Percentiles rank a stretch among this genome's conserved stretches.
phyloP scores from a whole-genome alignment of 2,113 vertebrate species.

The Alligator mississippiensis region DNA sequence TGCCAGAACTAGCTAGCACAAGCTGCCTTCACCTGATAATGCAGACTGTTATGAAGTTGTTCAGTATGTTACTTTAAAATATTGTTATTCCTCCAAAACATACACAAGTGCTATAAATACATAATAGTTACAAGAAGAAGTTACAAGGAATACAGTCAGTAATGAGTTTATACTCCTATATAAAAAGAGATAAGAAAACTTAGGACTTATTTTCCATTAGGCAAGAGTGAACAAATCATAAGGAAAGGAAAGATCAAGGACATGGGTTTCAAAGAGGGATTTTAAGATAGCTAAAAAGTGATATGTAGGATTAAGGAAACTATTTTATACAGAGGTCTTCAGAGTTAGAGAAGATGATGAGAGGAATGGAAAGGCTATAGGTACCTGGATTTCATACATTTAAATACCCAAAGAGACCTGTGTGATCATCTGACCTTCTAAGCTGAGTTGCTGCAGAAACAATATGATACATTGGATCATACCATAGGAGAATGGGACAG shows the following conservation, averaged over 20 bases:
- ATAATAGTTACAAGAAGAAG: not conserved
- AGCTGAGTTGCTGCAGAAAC: not conserved
- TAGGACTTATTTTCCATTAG: not conserved
- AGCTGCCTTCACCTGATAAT: not conserved
- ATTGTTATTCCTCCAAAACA: not conserved
- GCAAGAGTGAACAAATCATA: not conserved
- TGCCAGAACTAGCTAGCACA: not conserved
- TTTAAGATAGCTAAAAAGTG: not conserved
- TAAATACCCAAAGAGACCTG: not conserved
- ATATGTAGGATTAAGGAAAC: not conserved
- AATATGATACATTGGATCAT: not conserved
- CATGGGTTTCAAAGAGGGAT: not conserved
- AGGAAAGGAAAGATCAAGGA: not conserved
- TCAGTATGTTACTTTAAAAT: slow-evolving; percentile 1
- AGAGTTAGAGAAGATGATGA: not conserved
- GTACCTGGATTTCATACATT: too few species aligned
- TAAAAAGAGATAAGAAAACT: not conserved
- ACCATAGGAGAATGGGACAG: too few species aligned
- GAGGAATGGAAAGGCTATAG: not conserved
- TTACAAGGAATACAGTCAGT: not conserved
- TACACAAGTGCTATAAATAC: not conserved
- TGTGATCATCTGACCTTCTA: not conserved
- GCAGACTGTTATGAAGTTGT: not conserved
- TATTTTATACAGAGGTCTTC: not conserved
- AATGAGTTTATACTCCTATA: not conserved